A percentile compares a stretch with the other conserved stretches of the same genome.
Evolutionary conservation across 2,888 invertebrate genomes (phyloP).

Genomic region (Gymnocheta viridis): DNA sequence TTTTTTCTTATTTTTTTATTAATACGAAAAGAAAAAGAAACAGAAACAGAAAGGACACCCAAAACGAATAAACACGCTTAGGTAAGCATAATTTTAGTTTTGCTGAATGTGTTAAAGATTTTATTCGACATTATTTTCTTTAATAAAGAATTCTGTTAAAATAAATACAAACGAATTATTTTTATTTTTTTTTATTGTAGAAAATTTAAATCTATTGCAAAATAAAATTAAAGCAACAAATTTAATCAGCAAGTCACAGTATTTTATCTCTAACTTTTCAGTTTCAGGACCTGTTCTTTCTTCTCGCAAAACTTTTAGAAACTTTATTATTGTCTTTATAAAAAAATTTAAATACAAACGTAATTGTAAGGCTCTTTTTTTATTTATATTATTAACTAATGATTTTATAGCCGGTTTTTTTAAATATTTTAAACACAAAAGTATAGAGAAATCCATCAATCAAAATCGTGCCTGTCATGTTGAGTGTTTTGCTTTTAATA

Average conservation of each 20-base stretch:
- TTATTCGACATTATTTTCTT: not conserved
- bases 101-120: not conserved
- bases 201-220: too few species aligned
- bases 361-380: not conserved
- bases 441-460: conserved; percentile 20
- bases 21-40: conserved; percentile 7
- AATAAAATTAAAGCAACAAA: too few species aligned
- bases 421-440: not conserved
- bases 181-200: too few species aligned
- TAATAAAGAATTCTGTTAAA: not conserved
- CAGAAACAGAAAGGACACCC: conserved; percentile 50
- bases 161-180: too few species aligned
- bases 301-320: not conserved
- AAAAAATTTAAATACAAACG: not conserved
- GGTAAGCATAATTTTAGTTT: conserved; percentile 64
- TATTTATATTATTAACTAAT: not conserved
- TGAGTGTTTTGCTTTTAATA: conserved; percentile 5
- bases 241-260: too few species aligned
- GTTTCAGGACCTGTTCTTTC: not conserved
- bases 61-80: conserved; percentile 69
- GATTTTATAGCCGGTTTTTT: not conserved
- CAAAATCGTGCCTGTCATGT: conserved; percentile 7
- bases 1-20: conserved; percentile 3
- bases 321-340: not conserved
- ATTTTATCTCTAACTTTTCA: not conserved